Evolutionary conservation across 2,113 vertebrate genomes (phyloP).

Genomic region (Nanorana parkeri): DNA sequence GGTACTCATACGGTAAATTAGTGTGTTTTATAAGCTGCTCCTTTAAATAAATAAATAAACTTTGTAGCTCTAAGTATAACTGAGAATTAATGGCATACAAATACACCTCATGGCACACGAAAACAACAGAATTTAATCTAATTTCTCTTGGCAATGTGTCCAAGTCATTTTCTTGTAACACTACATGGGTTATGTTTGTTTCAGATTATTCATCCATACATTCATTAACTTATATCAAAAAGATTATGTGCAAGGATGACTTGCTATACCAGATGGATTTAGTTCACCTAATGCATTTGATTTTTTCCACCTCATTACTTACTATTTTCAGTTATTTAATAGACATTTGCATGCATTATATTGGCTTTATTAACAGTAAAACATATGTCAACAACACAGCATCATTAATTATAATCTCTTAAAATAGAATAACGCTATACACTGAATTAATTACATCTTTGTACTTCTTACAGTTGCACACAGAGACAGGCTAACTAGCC

Average conservation of each 20-base stretch:
- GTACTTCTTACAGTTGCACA: background rate
- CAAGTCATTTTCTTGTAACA: slow-evolving; percentile 34
- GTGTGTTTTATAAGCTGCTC: no score
- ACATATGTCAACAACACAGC: slow-evolving; percentile 37
- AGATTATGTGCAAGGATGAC: slow-evolving; percentile 36
- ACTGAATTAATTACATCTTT: slow-evolving; percentile 28
- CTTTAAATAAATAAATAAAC: no score
- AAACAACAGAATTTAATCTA: background rate
- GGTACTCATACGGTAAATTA: no score
- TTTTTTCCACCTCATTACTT: slow-evolving; percentile 39
- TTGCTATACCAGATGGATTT: slow-evolving; percentile 34
- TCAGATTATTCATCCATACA: slow-evolving; percentile 33
- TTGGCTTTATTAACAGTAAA: slow-evolving; percentile 35
- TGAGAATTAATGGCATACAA: background rate
- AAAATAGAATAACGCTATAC: slow-evolving; percentile 17
- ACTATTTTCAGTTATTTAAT: slow-evolving; percentile 34
- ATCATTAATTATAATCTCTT: slow-evolving; percentile 38
- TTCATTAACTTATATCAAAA: slow-evolving; percentile 28
- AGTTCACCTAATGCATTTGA: slow-evolving; percentile 38
- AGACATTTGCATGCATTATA: slow-evolving; percentile 27
- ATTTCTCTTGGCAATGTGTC: background rate
- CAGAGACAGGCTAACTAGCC: background rate
- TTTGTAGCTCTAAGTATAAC: background rate
- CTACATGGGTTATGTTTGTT: slow-evolving; percentile 28
- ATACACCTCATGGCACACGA: background rate